Evolutionary conservation across 1,140 invertebrate species (phyloP).

Genomic region (Neodiprion pinetum): DNA sequence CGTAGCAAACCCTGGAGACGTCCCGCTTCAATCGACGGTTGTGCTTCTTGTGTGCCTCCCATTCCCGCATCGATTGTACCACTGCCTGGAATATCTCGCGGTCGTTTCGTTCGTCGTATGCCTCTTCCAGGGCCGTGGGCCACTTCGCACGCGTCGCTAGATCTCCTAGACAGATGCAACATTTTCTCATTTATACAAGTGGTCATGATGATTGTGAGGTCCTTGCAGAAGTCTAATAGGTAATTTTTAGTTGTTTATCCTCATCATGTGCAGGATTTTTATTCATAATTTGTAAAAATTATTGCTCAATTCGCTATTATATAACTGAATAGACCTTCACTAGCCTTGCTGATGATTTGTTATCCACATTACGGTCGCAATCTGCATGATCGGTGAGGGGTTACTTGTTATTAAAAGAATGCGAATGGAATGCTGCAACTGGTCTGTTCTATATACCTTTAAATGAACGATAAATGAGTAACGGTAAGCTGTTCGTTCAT

Average conservation of each 20-base stretch:
- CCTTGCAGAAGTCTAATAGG: no score
- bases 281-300: no score
- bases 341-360: no score
- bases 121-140: slow-evolving; percentile 56
- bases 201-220: no score
- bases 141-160: slow-evolving; percentile 45
- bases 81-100: slow-evolving; percentile 65
- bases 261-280: no score
- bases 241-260: no score
- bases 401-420: neutral
- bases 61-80: slow-evolving; percentile 64
- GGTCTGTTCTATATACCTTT: neutral
- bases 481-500: neutral
- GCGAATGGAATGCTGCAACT: neutral
- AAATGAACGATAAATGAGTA: neutral
- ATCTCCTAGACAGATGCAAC: slow-evolving; percentile 36
- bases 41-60: slow-evolving; percentile 52
- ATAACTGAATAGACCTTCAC: no score
- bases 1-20: slow-evolving; percentile 84
- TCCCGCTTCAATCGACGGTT: slow-evolving; percentile 66
- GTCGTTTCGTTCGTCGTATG: slow-evolving; percentile 64
- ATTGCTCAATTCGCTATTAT: no score
- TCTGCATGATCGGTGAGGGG: neutral
- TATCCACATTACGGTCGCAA: neutral
- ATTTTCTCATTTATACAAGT: no score